Percentiles rank a stretch among this genome's conserved stretches.
phyloP scores from a whole-genome alignment of 1,140 invertebrate species.

The Trigoniulus corallinus region DNA sequence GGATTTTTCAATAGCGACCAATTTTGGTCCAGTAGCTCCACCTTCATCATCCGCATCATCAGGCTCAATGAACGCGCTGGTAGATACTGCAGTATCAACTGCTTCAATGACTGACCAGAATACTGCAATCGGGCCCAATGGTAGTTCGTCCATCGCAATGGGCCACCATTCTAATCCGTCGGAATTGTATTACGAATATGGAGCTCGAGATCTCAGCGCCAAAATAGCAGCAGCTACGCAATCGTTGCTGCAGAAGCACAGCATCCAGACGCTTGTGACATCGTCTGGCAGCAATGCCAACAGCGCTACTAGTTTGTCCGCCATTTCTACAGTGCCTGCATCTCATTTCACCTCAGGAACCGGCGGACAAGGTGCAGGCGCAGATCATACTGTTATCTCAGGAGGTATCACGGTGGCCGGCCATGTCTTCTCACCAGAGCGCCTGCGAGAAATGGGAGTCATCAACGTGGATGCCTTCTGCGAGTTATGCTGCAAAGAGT shows the following conservation, averaged over 20 bases:
- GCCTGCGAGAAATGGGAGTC: slow-evolving; percentile 53
- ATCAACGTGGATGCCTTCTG: slow-evolving; percentile 79
- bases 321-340: neutral
- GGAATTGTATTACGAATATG: neutral
- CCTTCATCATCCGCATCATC: neutral
- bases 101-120: neutral
- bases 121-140: neutral
- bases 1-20: slow-evolving; percentile 8
- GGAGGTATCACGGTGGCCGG: neutral
- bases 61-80: neutral
- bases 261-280: neutral
- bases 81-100: slow-evolving; percentile 1
- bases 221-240: slow-evolving; percentile 4
- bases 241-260: neutral
- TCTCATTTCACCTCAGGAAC: neutral
- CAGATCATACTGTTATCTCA: neutral
- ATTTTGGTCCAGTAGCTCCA: slow-evolving; percentile 10
- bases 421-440: slow-evolving; percentile 40
- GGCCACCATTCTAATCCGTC: slow-evolving; percentile 1
- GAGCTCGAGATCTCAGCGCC: neutral
- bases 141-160: slow-evolving; percentile 6
- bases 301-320: neutral
- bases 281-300: neutral
- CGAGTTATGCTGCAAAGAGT: slow-evolving; percentile 86
- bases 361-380: neutral